Conservation (phyloP, 2,797 vertebrate genomes). For the Erpetoichthys calabaricus region DNA sequence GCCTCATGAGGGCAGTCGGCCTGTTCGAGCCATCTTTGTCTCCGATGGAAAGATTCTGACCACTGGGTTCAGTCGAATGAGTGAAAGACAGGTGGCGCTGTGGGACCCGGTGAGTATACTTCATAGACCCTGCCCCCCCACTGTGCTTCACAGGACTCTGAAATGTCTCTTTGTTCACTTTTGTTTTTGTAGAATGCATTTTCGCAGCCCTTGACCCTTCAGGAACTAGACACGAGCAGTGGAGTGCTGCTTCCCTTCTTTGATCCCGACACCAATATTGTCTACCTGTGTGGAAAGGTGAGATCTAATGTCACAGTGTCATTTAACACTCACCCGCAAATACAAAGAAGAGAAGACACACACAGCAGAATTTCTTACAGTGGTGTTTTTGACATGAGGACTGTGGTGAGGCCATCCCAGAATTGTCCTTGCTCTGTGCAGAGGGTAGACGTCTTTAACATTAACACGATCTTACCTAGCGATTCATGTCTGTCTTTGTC, state of each 20-base stretch:
- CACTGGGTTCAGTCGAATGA: conserved; percentile 79
- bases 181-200: conserved; percentile 43
- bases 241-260: conserved; percentile 77
- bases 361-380: not conserved
- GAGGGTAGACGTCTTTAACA: no score
- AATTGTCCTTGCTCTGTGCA: no score
- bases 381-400: not conserved
- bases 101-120: conserved; percentile 67
- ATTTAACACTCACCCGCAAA: not conserved
- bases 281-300: conserved; percentile 84
- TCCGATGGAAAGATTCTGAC: conserved; percentile 65
- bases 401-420: not conserved
- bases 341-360: not conserved
- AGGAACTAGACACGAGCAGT: conserved; percentile 80
- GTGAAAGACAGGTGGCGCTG: conserved; percentile 80
- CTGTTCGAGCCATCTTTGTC: conserved; percentile 58
- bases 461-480: no score
- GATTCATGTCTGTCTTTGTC: no score
- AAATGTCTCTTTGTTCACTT: not conserved
- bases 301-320: not conserved
- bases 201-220: conserved; percentile 57
- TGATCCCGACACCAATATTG: conserved; percentile 69
- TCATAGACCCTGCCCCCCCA: no score
- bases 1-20: conserved; percentile 69
- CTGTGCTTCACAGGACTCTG: not conserved